phyloP scores from a whole-genome alignment of 2,888 invertebrate genomes.

The Pogonocherus hispidulus region DNA sequence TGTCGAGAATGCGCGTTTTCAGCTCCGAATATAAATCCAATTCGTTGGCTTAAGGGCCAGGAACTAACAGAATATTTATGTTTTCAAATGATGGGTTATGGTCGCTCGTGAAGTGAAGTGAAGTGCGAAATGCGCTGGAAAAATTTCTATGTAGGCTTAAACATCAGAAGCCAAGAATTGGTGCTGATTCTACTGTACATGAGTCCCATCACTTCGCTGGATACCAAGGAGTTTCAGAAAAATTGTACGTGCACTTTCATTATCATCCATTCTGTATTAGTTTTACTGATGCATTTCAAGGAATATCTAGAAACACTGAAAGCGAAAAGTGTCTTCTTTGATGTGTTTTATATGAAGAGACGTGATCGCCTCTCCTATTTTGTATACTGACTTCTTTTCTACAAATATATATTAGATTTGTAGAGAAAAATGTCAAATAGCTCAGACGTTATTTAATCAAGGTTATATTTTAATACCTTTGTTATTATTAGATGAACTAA shows the following conservation, averaged over 20 bases:
- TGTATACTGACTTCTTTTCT: too few relatives aligned
- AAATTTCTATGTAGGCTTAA: slow-evolving; percentile 22
- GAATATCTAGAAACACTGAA: too few relatives aligned
- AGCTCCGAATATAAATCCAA: slow-evolving; percentile 13
- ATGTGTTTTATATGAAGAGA: too few relatives aligned
- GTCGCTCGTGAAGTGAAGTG: slow-evolving; percentile 39
- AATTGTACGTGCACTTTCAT: slow-evolving; percentile 61
- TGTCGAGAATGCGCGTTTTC: slow-evolving; percentile 48
- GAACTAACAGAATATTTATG: slow-evolving; percentile 5
- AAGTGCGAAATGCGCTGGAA: slow-evolving; percentile 48
- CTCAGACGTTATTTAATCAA: too few relatives aligned
- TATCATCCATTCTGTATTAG: too few relatives aligned
- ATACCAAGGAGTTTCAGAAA: slow-evolving; percentile 60
- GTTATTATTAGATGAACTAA: too few relatives aligned
- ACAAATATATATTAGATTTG: too few relatives aligned
- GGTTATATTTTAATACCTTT: too few relatives aligned
- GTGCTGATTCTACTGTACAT: slow-evolving; percentile 42
- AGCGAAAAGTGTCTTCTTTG: too few relatives aligned
- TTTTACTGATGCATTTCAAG: too few relatives aligned
- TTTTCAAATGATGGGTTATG: slow-evolving; percentile 40
- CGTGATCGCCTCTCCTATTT: too few relatives aligned
- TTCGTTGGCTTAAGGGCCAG: not conserved
- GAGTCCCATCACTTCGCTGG: slow-evolving; percentile 46
- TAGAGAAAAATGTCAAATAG: too few relatives aligned
- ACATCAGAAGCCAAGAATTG: slow-evolving; percentile 12